Evolutionary conservation across 2,888 invertebrate species (phyloP).

Genomic region (Orchesellides sinensis): DNA sequence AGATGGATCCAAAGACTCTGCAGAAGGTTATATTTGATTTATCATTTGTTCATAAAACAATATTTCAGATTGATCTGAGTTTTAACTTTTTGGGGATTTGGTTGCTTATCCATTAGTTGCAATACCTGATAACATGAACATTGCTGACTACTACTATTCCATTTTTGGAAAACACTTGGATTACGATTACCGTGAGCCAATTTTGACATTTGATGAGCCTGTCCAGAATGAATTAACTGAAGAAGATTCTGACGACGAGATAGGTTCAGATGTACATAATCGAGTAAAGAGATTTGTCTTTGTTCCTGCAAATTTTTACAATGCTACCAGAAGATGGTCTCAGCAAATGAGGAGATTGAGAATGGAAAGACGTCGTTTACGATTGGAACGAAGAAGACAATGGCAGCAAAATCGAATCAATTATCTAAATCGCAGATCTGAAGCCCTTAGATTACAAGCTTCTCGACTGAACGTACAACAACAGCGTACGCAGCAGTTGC

Average conservation of each 20-base stretch:
- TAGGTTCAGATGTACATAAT: conserved; percentile 9
- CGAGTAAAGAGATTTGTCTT: conserved; percentile 31
- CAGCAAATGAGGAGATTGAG: conserved; percentile 18
- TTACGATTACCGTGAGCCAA: conserved; percentile 50
- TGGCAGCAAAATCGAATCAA: conserved; percentile 49
- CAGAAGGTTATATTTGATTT: conserved; percentile 25
- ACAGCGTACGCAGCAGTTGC: not conserved
- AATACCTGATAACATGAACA: conserved; percentile 44
- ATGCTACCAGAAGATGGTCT: conserved; percentile 9
- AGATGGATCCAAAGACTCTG: not conserved
- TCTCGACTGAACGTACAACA: not conserved
- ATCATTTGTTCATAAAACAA: not conserved
- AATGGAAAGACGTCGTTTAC: conserved; percentile 32
- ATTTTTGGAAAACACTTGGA: conserved; percentile 58
- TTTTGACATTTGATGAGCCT: conserved; percentile 44
- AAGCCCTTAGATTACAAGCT: conserved; percentile 28
- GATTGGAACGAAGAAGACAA: conserved; percentile 19
- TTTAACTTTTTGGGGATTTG: not conserved
- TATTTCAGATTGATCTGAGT: not conserved
- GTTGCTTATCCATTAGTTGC: not conserved
- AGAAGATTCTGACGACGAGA: conserved; percentile 2
- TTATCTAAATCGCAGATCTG: conserved; percentile 31
- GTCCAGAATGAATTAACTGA: conserved; percentile 39
- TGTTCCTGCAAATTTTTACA: conserved; percentile 7
- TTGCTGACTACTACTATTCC: conserved; percentile 54